phyloP scores from a whole-genome alignment of 2,797 vertebrate species.

The Natrix natrix region DNA sequence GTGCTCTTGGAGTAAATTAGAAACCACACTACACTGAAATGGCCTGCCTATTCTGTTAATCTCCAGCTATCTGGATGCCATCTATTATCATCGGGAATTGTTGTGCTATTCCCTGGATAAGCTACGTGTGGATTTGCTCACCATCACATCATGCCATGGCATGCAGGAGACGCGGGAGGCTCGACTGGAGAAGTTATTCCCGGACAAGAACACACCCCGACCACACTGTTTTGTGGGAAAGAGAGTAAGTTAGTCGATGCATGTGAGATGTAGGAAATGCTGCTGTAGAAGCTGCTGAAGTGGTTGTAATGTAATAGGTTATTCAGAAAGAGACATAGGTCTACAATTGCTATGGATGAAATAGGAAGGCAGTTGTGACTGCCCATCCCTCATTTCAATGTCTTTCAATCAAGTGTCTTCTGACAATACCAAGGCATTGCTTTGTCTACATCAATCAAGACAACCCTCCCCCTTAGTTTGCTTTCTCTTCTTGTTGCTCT shows the following conservation, averaged over 20 bases:
- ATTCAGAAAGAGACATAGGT: neutral
- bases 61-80: constrained; percentile 74
- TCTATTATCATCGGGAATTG: constrained; percentile 94
- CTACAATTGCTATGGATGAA: neutral
- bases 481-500: no score
- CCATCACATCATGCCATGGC: constrained; percentile 88
- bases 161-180: constrained; percentile 89
- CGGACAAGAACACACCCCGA: constrained; percentile 81
- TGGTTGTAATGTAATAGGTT: neutral
- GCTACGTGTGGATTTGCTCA: constrained; percentile 91
- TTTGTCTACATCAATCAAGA: neutral
- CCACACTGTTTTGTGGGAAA: constrained; percentile 85
- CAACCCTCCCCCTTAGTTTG: neutral
- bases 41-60: constrained; percentile 8
- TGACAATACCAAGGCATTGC: no score
- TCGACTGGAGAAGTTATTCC: constrained; percentile 89
- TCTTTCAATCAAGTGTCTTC: neutral
- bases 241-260: constrained; percentile 71
- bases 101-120: constrained; percentile 93
- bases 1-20: neutral
- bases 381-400: neutral
- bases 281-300: neutral
- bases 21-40: neutral
- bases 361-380: neutral
- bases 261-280: neutral